Conservation (phyloP, 2,113 vertebrate species). For the Alaudala cheleensis region DNA sequence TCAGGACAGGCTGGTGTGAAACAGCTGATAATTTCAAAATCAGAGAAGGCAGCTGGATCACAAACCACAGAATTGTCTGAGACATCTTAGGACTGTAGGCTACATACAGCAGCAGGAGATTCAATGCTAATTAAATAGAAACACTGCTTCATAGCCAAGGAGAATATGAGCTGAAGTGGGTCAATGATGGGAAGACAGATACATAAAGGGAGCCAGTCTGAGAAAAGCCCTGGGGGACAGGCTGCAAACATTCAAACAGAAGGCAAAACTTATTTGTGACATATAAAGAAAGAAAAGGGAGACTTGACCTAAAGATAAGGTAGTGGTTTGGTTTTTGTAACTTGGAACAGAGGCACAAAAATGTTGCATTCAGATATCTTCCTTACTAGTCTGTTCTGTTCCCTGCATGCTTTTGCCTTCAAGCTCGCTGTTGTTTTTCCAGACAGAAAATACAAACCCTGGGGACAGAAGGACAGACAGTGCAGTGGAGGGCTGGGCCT, state of each 20-base stretch:
- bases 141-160: not conserved
- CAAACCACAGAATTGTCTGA: not conserved
- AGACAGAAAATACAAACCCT: not conserved
- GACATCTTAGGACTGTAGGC: not conserved
- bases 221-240: not conserved
- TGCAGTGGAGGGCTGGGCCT: not conserved
- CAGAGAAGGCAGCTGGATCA: not conserved
- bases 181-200: not conserved
- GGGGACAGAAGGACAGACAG: not conserved
- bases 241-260: not conserved
- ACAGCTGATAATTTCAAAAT: not conserved
- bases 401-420: not conserved
- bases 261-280: not conserved
- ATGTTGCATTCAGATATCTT: not conserved
- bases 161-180: not conserved
- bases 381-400: not conserved
- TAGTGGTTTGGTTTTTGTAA: not conserved
- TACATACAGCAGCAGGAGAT: not conserved
- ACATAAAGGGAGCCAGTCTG: not conserved
- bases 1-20: not conserved
- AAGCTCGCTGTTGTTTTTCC: not conserved
- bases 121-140: slow-evolving; percentile 4
- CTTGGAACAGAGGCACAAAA: not conserved
- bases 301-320: not conserved
- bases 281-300: not conserved